Evolutionary conservation across 2,797 vertebrate genomes (phyloP).

Genomic region (Sebastes steindachneri): DNA sequence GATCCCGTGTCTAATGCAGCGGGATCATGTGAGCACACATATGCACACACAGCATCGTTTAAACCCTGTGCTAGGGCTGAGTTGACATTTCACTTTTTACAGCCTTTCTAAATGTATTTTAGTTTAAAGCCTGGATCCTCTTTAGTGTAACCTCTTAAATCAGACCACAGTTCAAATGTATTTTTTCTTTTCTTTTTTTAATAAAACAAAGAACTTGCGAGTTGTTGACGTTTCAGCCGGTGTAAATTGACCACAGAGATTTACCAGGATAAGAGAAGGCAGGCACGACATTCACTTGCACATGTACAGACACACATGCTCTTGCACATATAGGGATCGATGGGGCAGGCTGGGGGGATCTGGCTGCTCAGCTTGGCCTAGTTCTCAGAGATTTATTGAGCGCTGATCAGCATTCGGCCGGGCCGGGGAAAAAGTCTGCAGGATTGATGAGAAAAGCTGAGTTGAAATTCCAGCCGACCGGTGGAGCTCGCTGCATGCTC

Average conservation of each 20-base stretch:
- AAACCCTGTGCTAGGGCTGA: not conserved
- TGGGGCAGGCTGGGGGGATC: conserved; percentile 58
- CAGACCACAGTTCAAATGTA: not conserved
- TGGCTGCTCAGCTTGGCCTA: conserved; percentile 74
- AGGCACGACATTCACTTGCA: conserved; percentile 4
- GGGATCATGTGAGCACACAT: conserved; percentile 37
- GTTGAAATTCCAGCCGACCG: conserved; percentile 68
- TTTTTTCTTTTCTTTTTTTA: not conserved
- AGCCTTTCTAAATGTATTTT: conserved; percentile 1
- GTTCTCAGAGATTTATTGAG: conserved; percentile 82
- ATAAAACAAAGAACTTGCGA: not conserved
- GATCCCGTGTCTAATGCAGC: conserved; percentile 38
- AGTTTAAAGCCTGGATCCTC: not conserved
- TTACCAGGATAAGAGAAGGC: conserved; percentile 39
- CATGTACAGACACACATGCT: conserved; percentile 33
- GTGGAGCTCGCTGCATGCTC: conserved; percentile 51
- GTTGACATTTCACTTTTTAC: conserved; percentile 1
- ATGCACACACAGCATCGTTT: conserved; percentile 16
- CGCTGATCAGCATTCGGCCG: conserved; percentile 75
- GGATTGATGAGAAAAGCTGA: conserved; percentile 78
- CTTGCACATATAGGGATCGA: conserved; percentile 58
- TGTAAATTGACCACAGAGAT: conserved; percentile 44
- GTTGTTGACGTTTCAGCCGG: not conserved
- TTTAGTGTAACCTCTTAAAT: not conserved
- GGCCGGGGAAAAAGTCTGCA: conserved; percentile 68